These are phyloP conservation scores for Phalanger gymnotis DNA, from an alignment of 2,797 vertebrate species.

Conservation along the genomic window DNA sequence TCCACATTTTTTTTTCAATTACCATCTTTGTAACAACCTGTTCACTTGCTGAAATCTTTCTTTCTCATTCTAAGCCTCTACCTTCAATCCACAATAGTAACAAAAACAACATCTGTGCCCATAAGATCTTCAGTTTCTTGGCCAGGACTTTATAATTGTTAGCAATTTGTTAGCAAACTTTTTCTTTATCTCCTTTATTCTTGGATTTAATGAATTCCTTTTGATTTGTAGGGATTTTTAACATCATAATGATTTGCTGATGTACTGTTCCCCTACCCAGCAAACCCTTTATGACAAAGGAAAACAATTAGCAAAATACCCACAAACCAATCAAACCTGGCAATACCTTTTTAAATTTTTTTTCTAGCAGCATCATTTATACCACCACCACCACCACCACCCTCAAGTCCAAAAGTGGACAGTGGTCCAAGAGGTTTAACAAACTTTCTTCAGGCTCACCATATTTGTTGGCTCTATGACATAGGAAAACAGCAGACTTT, in stretches of 20 bases:
- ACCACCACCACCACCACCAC: neutral
- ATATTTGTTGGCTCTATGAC: neutral
- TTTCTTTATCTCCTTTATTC: neutral
- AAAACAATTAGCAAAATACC: neutral
- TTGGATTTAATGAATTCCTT: neutral
- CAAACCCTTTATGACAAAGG: neutral
- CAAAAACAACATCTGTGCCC: neutral
- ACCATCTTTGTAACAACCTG: neutral
- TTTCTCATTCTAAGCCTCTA: neutral
- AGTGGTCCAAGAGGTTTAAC: neutral
- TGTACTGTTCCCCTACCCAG: neutral
- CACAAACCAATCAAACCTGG: neutral
- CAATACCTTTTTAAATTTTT: neutral
- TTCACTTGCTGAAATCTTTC: neutral
- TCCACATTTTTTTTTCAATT: neutral
- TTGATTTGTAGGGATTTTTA: neutral
- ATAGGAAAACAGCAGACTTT: neutral
- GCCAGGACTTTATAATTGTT: neutral
- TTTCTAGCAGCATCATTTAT: neutral
- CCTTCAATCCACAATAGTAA: neutral
- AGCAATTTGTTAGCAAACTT: conserved; percentile 2
- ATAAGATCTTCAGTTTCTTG: neutral
- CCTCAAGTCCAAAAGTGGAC: neutral
- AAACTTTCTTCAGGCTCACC: neutral
- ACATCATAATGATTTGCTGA: neutral